Evolutionary conservation across 2,797 vertebrate genomes (phyloP).

Genomic region (Pipistrellus nathusii): DNA sequence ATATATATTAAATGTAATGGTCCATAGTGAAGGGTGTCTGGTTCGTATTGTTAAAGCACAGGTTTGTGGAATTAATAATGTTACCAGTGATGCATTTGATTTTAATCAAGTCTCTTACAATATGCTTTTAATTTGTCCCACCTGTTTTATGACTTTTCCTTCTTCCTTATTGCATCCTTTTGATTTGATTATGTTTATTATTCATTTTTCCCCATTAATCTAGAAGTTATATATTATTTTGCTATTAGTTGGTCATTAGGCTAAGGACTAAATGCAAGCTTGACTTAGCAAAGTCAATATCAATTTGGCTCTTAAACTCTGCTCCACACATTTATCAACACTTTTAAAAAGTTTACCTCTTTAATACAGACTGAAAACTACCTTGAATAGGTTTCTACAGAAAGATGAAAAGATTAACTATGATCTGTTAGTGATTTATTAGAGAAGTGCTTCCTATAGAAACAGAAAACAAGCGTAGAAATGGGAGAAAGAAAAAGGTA

Average conservation of each 20-base stretch:
- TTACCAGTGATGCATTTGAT: neutral
- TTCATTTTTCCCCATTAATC: neutral
- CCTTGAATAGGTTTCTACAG: neutral
- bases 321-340: neutral
- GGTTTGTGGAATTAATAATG: neutral
- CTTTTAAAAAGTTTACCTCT: neutral
- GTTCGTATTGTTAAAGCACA: neutral
- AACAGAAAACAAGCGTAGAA: neutral
- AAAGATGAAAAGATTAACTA: neutral
- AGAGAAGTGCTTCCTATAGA: neutral
- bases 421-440: neutral
- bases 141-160: neutral
- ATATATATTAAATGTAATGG: too few species aligned
- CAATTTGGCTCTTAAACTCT: neutral
- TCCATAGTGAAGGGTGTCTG: neutral
- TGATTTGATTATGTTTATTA: neutral
- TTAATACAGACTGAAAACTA: neutral
- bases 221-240: neutral
- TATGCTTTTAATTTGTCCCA: neutral
- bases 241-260: neutral
- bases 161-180: neutral
- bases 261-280: neutral
- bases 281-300: neutral
- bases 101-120: constrained; percentile 7
- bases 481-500: neutral